These are phyloP conservation scores for Melanotaenia boesemani DNA, from an alignment of 2,797 vertebrate species.

Conservation along the genomic window DNA sequence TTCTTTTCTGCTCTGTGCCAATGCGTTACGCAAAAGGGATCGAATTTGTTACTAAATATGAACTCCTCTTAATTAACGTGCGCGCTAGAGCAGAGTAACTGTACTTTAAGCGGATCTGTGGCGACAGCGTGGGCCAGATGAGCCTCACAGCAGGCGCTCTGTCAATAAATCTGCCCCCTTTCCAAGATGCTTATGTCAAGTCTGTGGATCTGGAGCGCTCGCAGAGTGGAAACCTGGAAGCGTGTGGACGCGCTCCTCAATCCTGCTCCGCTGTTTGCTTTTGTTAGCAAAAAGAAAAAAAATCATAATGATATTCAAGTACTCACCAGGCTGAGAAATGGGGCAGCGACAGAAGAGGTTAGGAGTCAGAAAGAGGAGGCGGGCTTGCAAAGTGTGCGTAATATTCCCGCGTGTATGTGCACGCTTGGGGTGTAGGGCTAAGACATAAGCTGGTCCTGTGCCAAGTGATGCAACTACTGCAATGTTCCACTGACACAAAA, in stretches of 20 bases:
- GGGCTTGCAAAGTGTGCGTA: constrained; percentile 20
- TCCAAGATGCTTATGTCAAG: constrained; percentile 11
- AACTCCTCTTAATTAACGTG: constrained; percentile 42
- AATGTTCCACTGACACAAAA: constrained; percentile 40
- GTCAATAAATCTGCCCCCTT: constrained; percentile 50
- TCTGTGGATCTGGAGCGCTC: constrained; percentile 40
- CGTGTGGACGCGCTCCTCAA: constrained; percentile 38
- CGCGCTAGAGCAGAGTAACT: constrained; percentile 21
- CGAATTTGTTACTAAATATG: constrained; percentile 50
- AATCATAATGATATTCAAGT: constrained; percentile 74
- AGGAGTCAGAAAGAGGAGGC: constrained; percentile 17
- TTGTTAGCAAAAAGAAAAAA: constrained; percentile 48
- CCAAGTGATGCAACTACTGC: constrained; percentile 40
- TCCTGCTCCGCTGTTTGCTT: constrained; percentile 62
- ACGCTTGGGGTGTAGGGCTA: constrained; percentile 5
- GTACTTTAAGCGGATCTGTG: constrained; percentile 36
- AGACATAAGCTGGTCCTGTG: constrained; percentile 43
- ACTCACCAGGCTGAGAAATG: constrained; percentile 66
- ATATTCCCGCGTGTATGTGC: not conserved
- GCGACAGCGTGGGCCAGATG: constrained; percentile 27
- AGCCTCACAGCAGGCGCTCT: constrained; percentile 37
- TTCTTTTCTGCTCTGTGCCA: constrained; percentile 56
- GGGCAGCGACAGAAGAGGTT: constrained; percentile 49
- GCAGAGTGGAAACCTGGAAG: constrained; percentile 34
- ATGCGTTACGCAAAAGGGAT: constrained; percentile 54